These are phyloP conservation scores for Bombus affinis DNA, from an alignment of 1,140 invertebrate species.

Conservation along the genomic window DNA sequence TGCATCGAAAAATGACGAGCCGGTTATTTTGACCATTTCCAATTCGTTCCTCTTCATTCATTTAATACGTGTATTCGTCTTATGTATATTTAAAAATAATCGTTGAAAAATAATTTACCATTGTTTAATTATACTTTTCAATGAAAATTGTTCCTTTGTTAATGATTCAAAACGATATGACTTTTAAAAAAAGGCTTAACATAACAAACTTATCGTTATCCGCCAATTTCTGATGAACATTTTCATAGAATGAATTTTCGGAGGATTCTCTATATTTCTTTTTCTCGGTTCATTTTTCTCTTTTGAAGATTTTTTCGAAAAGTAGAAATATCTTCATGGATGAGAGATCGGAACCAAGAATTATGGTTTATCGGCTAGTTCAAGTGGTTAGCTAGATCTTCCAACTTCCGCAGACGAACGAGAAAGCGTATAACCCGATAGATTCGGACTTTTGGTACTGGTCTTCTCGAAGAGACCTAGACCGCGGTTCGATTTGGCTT, in stretches of 20 bases:
- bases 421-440: background rate
- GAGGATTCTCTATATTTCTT: too few relatives aligned
- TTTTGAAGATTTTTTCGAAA: background rate
- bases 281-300: too few relatives aligned
- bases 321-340: background rate
- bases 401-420: background rate
- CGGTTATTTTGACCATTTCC: too few relatives aligned
- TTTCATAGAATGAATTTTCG: too few relatives aligned
- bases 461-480: constrained; percentile 19
- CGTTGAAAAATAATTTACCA: too few relatives aligned
- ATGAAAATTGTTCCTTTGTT: too few relatives aligned
- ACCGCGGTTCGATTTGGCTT: constrained; percentile 47
- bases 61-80: too few relatives aligned
- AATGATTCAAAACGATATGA: background rate
- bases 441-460: background rate
- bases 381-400: background rate
- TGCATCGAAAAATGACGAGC: too few relatives aligned
- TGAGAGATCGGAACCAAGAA: background rate
- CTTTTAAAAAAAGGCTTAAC: too few relatives aligned
- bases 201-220: background rate
- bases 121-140: background rate
- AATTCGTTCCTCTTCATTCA: too few relatives aligned
- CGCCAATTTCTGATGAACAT: too few relatives aligned
- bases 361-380: background rate
- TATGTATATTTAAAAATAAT: too few relatives aligned